Percentiles rank a stretch among this genome's conserved stretches.
Evolutionary conservation across 2,888 invertebrate species (phyloP).

Genomic region (Sarcophaga carnaria): DNA sequence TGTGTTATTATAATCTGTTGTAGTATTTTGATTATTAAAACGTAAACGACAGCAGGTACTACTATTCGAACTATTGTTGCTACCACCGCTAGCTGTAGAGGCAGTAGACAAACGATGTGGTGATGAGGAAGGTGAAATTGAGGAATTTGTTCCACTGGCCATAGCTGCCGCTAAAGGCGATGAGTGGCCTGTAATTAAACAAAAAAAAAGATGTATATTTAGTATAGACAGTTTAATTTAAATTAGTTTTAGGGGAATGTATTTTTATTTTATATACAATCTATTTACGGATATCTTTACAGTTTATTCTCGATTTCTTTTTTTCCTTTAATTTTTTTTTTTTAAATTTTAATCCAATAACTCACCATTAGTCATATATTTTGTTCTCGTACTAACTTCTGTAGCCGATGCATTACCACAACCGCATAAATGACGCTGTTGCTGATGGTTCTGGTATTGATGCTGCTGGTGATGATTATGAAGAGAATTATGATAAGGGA

Average conservation of each 20-base stretch:
- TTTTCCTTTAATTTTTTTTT: too few relatives aligned
- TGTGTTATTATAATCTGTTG: conserved; percentile 11
- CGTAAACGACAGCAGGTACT: conserved; percentile 67
- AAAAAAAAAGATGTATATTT: neutral
- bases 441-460: conserved; percentile 70
- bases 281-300: too few relatives aligned
- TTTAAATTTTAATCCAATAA: neutral
- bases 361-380: conserved; percentile 76
- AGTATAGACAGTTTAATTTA: too few relatives aligned
- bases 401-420: conserved; percentile 73
- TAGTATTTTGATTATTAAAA: conserved; percentile 60
- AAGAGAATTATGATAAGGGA: conserved; percentile 71
- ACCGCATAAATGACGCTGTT: conserved; percentile 74
- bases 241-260: too few relatives aligned
- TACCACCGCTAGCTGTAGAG: conserved; percentile 61
- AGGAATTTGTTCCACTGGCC: conserved; percentile 71
- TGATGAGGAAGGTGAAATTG: conserved; percentile 69
- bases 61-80: conserved; percentile 60
- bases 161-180: conserved; percentile 78
- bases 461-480: conserved; percentile 71
- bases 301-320: too few relatives aligned
- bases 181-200: conserved; percentile 74
- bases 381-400: conserved; percentile 72
- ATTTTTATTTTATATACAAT: too few relatives aligned
- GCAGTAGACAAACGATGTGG: conserved; percentile 72